These are phyloP conservation scores for Fregetta grallaria DNA, from an alignment of 2,113 vertebrate species.

Conservation along the genomic window DNA sequence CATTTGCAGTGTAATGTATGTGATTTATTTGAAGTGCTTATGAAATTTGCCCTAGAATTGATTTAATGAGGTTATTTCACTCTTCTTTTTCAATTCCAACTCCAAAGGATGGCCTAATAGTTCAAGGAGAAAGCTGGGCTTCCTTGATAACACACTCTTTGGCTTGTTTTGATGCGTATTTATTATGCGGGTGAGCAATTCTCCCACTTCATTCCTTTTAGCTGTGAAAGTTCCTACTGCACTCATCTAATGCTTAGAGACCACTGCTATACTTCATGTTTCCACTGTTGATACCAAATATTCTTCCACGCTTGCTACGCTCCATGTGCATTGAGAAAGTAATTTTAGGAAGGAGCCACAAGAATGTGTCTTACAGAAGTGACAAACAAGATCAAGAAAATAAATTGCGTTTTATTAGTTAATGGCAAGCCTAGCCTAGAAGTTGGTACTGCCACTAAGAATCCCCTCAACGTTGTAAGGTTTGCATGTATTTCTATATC, in stretches of 20 bases:
- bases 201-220: neutral
- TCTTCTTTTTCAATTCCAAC: neutral
- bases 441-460: neutral
- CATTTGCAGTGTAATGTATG: neutral
- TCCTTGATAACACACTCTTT: neutral
- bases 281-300: too few species aligned
- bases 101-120: neutral
- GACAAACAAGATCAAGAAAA: neutral
- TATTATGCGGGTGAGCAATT: neutral
- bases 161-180: neutral
- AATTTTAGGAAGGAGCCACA: neutral
- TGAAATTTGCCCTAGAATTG: neutral
- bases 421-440: neutral
- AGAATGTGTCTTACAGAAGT: neutral
- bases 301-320: neutral
- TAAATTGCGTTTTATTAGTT: neutral
- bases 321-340: rapidly evolving
- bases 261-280: neutral
- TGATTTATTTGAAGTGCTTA: neutral
- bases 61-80: neutral
- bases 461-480: neutral
- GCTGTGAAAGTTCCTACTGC: neutral
- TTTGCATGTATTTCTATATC: neutral
- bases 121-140: neutral
- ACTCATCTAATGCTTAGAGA: neutral